Evolutionary conservation across 2,113 vertebrate genomes (phyloP), one percentile per base, ranked within the genome.

Genomic region (Typhlomys cinereus): DNA sequence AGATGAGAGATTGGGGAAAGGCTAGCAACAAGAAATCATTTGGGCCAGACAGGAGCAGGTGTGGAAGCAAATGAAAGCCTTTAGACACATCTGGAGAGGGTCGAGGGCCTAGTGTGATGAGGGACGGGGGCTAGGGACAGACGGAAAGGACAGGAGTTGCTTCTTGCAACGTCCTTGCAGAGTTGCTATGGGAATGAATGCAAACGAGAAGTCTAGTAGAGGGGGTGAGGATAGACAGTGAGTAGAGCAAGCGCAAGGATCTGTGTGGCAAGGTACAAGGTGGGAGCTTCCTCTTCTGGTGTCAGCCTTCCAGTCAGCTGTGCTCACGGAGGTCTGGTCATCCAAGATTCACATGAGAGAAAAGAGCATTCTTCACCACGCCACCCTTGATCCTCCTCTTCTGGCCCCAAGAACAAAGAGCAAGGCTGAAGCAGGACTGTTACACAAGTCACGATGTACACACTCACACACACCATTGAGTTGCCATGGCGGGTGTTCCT

Each of bases 21-120:
- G 36, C 5, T 4, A 46, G 78, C 25, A 1, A 1, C 1, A 10
- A 15, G 18, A 44, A 10, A 50, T 46, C 80, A 36, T 48, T 1
- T 5, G 78, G 91, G 91, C 80, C 83, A 80, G 86, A 64, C 91
- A 54, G 86, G 76, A 92, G 79, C 46, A 70, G 23, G 20, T 61
- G 54, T 48, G 12, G 70, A 86, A 79, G 79, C 62, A 90, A 92
- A 74, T 15, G 73, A 36, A 78, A 61, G 78, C 52, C 92, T 91
- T 74, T 70, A 90, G 95, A 90, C 85, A 80, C 89, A 85, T 81
- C 76, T 90, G 85, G 76, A 93, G 70, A 92, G 27, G 74, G 48
- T 44, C 31, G 61, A n/a, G 67, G 91, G 67, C 66, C 69, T 36
- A 5, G 34, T 14, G 85, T 62, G 81, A 61, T 2, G 17, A 74